Conservation (phyloP, 2,113 vertebrate genomes). For the Dipodomys spectabilis region DNA sequence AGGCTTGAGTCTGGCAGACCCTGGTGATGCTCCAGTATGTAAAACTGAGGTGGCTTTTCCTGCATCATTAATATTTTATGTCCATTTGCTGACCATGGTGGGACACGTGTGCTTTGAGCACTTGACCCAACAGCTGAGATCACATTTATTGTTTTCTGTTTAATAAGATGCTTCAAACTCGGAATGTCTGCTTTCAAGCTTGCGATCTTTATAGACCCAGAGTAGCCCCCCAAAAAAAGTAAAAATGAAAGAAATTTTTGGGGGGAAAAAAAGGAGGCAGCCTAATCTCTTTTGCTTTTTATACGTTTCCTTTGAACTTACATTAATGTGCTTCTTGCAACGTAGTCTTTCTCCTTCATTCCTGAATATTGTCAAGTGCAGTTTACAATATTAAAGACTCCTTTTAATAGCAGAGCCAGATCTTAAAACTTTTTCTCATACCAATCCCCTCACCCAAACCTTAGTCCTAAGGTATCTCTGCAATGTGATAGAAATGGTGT, state of each 20-base stretch:
- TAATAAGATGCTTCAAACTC: constrained; percentile 14
- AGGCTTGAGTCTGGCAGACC: constrained; percentile 39
- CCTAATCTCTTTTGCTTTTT: background rate
- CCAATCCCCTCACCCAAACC: background rate
- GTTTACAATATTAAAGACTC: background rate
- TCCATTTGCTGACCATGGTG: background rate
- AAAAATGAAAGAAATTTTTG: constrained; percentile 23
- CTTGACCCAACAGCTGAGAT: constrained; percentile 18
- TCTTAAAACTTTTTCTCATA: background rate
- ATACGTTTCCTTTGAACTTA: background rate
- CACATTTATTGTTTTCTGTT: constrained; percentile 24
- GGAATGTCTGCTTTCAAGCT: background rate
- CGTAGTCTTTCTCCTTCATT: background rate
- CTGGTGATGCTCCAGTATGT: background rate
- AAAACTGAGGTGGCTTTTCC: constrained; percentile 49
- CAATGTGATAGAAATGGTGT: background rate
- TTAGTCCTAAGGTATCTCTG: background rate
- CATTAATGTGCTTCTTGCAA: background rate
- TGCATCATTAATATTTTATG: constrained; percentile 57
- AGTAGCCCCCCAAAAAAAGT: background rate
- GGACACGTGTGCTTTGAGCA: constrained; percentile 33
- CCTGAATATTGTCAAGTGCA: background rate
- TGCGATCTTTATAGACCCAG: background rate
- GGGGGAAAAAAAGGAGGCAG: background rate
- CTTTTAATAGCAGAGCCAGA: background rate